These are phyloP conservation scores for Alcis repandata DNA, from an alignment of 2,888 invertebrate species.

Conservation along the genomic window DNA sequence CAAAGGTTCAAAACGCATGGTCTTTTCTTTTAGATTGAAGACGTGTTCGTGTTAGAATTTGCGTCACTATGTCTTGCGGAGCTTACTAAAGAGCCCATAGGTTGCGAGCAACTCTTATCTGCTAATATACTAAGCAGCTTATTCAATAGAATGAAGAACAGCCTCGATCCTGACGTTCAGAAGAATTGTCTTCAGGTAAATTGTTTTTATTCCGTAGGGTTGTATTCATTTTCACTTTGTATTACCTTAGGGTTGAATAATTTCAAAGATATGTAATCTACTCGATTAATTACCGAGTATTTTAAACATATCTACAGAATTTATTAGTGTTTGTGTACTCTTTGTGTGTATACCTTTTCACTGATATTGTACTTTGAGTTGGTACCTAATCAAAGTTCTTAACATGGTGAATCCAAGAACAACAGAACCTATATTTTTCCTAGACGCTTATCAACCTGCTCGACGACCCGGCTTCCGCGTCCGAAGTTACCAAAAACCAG, in stretches of 20 bases:
- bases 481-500: constrained; percentile 79
- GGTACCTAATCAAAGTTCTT: too few relatives aligned
- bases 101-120: constrained; percentile 77
- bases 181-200: constrained; percentile 84
- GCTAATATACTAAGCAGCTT: constrained; percentile 79
- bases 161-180: constrained; percentile 85
- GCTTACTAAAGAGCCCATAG: constrained; percentile 79
- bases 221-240: too few relatives aligned
- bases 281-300: too few relatives aligned
- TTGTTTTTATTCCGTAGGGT: too few relatives aligned
- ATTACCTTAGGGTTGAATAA: too few relatives aligned
- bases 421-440: not conserved
- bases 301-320: too few relatives aligned
- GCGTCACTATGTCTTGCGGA: constrained; percentile 82
- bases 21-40: constrained; percentile 68
- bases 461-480: constrained; percentile 79
- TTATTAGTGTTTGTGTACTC: too few relatives aligned
- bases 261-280: too few relatives aligned
- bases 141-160: constrained; percentile 80
- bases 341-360: too few relatives aligned
- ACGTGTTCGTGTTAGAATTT: constrained; percentile 84
- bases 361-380: too few relatives aligned
- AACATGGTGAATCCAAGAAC: not conserved
- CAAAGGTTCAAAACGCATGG: not conserved
- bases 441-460: constrained; percentile 82